Evolutionary conservation across 2,888 invertebrate genomes (phyloP).

Genomic region (Nymphalis c-album): DNA sequence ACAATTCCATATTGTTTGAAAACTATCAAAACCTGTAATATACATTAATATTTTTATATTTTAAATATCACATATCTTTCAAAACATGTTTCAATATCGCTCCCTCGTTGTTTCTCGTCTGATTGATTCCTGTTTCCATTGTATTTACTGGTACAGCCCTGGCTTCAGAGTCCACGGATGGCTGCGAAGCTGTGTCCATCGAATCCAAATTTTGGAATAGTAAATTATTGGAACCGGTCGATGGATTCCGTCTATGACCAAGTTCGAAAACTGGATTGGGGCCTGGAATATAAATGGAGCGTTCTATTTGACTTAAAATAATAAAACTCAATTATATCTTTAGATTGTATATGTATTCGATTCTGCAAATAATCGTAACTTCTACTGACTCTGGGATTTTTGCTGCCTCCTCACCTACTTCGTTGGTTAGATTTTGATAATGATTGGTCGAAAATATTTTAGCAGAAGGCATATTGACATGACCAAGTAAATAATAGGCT

Average conservation of each 20-base stretch:
- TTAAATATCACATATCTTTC: conserved; percentile 63
- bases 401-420: too few relatives aligned
- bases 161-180: conserved; percentile 59
- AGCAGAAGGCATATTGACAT: too few relatives aligned
- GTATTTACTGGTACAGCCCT: conserved; percentile 40
- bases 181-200: conserved; percentile 59
- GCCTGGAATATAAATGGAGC: conserved; percentile 49
- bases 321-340: background rate
- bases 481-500: too few relatives aligned
- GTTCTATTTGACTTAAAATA: background rate
- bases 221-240: conserved; percentile 69
- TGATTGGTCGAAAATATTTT: too few relatives aligned
- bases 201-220: conserved; percentile 66
- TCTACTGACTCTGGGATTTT: too few relatives aligned
- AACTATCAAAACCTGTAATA: background rate
- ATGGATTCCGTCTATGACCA: conserved; percentile 65
- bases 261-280: conserved; percentile 51
- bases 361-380: too few relatives aligned
- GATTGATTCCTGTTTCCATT: conserved; percentile 70
- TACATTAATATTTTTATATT: background rate
- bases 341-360: too few relatives aligned
- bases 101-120: conserved; percentile 72
- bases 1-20: too few relatives aligned
- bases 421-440: too few relatives aligned
- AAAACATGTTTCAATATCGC: conserved; percentile 75